Evolutionary conservation across 2,113 vertebrate genomes (phyloP), one percentile per base, ranked within the genome.

Genomic region (Tretioscincus oriximinensis): DNA sequence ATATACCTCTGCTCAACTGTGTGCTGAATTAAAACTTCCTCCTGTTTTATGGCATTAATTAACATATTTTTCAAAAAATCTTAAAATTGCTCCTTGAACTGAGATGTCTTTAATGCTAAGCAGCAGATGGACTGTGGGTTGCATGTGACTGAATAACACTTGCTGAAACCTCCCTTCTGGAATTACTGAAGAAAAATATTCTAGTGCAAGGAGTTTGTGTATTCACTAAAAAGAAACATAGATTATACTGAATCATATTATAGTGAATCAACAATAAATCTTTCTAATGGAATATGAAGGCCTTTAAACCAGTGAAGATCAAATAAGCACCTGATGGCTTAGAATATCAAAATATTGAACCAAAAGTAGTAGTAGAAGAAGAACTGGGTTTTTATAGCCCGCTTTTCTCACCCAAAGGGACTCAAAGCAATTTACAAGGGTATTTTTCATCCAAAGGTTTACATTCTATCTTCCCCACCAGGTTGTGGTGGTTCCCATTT

Each of bases 61-160:
- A 26, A 81, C 78, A 69, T 78, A 58, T 26, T 61, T 81, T 61
- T 81, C 86, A 87, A 88, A 89, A 83, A 49, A 74, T 47, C 58
- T 74, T 47, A 35, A 41, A 81, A 84, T 88, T 90, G 80, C 54
- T 80, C 82, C 66, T 78, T 78, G 63, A 86, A 81, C 66, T 69
- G 66, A 89, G 41, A 31, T 5, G 35, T 76, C 76, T 87, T 87
- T 71, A 82, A 63, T 72, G 86, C 88, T 78, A 26, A n/a, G 70
- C 87, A 87, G 66, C 76, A 87, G 87, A 86, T 87, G 83, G 87
- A 51, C 70, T 77, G 83, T 5, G 2, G 85, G 68, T 41, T 26
- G 45, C 80, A 9, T 70, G 45, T 35, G n/a, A 51, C 63, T 81
- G 87, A 90, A 77, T 81, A 85, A 78, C 70, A 84, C 84, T 81